Conservation (phyloP, 2,888 invertebrate species). For the Zootermopsis nevadensis region DNA sequence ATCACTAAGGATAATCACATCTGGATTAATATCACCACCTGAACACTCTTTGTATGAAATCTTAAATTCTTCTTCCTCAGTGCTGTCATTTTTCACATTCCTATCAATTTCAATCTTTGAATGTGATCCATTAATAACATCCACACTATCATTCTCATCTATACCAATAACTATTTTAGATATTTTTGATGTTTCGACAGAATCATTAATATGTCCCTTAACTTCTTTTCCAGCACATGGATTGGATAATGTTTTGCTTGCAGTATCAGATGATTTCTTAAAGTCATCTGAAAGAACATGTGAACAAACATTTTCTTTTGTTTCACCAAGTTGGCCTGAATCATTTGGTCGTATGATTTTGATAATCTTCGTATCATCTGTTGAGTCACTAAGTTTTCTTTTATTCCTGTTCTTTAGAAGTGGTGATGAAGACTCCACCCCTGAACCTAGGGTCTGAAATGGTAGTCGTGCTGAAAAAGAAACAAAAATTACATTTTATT, state of each 20-base stretch:
- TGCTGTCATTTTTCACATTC: not conserved
- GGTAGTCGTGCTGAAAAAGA: constrained; percentile 66
- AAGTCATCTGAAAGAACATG: not conserved
- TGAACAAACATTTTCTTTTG: constrained; percentile 61
- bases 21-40: not conserved
- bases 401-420: constrained; percentile 59
- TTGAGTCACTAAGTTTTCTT: constrained; percentile 64
- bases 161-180: not conserved
- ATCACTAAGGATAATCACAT: not conserved
- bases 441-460: constrained; percentile 67
- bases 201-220: not conserved
- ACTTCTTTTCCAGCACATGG: constrained; percentile 37
- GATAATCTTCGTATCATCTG: constrained; percentile 63
- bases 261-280: not conserved
- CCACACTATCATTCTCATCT: not conserved
- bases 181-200: not conserved
- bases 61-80: not conserved
- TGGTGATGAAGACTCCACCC: constrained; percentile 57
- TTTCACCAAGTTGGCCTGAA: constrained; percentile 53
- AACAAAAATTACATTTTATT: constrained; percentile 11
- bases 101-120: not conserved
- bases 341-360: constrained; percentile 56
- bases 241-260: not conserved
- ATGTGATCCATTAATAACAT: not conserved
- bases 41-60: not conserved